phyloP scores from a whole-genome alignment of 2,113 vertebrate genomes.

The Edolisoma coerulescens region DNA sequence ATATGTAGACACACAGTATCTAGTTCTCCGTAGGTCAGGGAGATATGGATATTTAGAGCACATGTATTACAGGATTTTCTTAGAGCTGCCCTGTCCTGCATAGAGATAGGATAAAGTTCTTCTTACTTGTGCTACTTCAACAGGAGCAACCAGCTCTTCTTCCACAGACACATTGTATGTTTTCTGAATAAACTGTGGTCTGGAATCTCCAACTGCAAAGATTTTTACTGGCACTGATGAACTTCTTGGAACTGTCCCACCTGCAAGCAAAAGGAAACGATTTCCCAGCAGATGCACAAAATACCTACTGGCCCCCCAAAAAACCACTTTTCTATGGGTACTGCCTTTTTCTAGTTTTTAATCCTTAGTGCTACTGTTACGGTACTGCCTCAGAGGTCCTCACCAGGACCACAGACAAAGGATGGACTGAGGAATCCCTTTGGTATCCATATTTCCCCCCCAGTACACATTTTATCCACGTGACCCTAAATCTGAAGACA shows the following conservation, averaged over 20 bases:
- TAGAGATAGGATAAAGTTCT: neutral
- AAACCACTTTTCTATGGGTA: neutral
- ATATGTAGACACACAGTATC: neutral
- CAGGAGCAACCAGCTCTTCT: slow-evolving; percentile 63
- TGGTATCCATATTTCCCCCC: neutral
- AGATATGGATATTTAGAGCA: neutral
- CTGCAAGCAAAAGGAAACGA: slow-evolving; percentile 39
- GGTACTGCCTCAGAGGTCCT: neutral
- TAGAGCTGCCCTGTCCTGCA: neutral
- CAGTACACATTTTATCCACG: neutral
- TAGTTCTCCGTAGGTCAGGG: neutral
- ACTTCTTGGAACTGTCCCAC: slow-evolving; percentile 58
- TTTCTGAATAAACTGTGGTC: slow-evolving; percentile 65
- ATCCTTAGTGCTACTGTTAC: neutral
- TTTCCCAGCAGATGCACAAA: neutral
- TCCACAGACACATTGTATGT: slow-evolving; percentile 52
- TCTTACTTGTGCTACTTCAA: slow-evolving; percentile 62
- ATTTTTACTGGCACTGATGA: slow-evolving; percentile 66
- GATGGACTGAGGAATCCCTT: neutral
- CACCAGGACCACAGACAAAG: neutral
- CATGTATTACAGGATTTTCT: neutral
- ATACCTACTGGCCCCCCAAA: neutral
- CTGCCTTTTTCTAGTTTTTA: neutral
- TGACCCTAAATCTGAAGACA: neutral
- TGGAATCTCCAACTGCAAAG: slow-evolving; percentile 64